A percentile compares a stretch with the other conserved stretches of the same genome.
Evolutionary conservation across 2,888 invertebrate genomes (phyloP).

Genomic region (Lepidocyrtoides sp.): DNA sequence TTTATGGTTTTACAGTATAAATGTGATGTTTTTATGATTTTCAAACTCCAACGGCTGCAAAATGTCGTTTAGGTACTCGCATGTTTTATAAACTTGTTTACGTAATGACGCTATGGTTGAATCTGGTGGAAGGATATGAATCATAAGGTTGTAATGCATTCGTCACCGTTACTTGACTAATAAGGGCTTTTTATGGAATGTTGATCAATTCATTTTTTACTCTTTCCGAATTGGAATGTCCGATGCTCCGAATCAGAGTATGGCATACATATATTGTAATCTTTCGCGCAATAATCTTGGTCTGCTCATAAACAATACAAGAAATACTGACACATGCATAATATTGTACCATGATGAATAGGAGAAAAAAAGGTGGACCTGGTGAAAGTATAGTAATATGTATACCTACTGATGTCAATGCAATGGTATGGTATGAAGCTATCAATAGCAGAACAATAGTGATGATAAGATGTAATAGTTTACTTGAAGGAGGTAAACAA

Average conservation of each 20-base stretch:
- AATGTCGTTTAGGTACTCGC: conserved; percentile 6
- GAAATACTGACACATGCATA: too few relatives aligned
- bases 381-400: conserved; percentile 50
- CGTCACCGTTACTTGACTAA: conserved; percentile 70
- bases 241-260: too few relatives aligned
- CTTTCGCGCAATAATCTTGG: too few relatives aligned
- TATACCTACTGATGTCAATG: too few relatives aligned
- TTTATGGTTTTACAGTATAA: conserved; percentile 32
- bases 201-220: conserved; percentile 16
- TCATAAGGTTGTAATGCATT: conserved; percentile 70
- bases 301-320: too few relatives aligned
- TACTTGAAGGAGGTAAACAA: too few relatives aligned
- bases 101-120: conserved; percentile 68
- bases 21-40: conserved; percentile 33
- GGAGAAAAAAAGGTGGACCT: conserved; percentile 1
- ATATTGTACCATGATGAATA: too few relatives aligned
- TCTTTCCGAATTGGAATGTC: background rate
- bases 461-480: too few relatives aligned
- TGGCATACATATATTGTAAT: too few relatives aligned
- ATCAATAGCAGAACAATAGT: too few relatives aligned
- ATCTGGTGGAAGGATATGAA: conserved; percentile 52
- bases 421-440: too few relatives aligned
- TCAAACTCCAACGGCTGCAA: conserved; percentile 35
- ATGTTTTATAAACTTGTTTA: conserved; percentile 35
- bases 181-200: conserved; percentile 60